phyloP scores from a whole-genome alignment of 2,797 vertebrate species.

The Potorous gilbertii region DNA sequence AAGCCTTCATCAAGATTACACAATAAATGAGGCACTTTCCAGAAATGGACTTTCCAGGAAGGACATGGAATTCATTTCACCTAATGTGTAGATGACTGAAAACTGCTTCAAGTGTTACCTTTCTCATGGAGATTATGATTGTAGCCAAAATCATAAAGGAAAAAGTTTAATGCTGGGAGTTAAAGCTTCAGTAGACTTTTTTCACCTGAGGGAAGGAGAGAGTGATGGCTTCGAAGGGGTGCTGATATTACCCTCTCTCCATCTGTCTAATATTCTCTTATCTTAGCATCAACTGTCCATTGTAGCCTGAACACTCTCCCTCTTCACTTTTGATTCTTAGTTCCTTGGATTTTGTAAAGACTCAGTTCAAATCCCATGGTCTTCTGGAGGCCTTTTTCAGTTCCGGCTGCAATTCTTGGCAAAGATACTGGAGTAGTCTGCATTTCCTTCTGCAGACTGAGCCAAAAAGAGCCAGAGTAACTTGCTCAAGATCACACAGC shows the following conservation, averaged over 20 bases:
- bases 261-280: background rate
- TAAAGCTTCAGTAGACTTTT: background rate
- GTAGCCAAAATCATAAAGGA: background rate
- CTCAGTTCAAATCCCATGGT: background rate
- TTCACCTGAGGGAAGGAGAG: background rate
- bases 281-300: background rate
- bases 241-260: background rate
- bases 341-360: background rate
- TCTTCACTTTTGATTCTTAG: background rate
- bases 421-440: background rate
- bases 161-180: background rate
- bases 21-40: background rate
- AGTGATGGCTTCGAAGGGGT: background rate
- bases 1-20: background rate
- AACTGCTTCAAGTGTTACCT: background rate
- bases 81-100: background rate
- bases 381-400: background rate
- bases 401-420: background rate
- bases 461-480: background rate
- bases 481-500: too few relatives aligned
- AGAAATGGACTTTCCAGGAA: background rate
- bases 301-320: background rate
- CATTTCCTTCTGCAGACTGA: background rate
- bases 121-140: background rate
- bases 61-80: background rate